A percentile compares a stretch with the other conserved stretches of the same genome.
phyloP scores from a whole-genome alignment of 2,113 vertebrate species.

The Onychostoma macrolepis region DNA sequence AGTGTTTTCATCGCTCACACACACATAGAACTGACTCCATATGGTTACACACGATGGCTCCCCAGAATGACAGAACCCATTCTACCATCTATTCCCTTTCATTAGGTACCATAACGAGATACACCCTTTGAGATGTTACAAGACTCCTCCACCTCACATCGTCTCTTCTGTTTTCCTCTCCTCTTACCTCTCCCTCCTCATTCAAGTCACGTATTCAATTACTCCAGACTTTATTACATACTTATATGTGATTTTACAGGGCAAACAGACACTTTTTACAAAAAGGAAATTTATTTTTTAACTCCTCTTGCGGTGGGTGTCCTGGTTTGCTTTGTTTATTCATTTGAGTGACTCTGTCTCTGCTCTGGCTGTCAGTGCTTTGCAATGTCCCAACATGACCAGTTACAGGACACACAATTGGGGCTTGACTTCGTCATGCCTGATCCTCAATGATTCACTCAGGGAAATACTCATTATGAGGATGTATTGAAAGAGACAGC shows the following conservation, averaged over 20 bases:
- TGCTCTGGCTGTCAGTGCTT: slow-evolving; percentile 6
- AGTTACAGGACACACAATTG: slow-evolving; percentile 1
- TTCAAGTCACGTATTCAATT: slow-evolving; percentile 72
- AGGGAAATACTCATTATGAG: not conserved
- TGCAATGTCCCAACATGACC: not conserved
- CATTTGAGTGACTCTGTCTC: slow-evolving; percentile 18
- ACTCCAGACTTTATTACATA: slow-evolving; percentile 68
- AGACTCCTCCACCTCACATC: not conserved
- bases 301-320: slow-evolving; percentile 49
- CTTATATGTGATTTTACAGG: slow-evolving; percentile 65
- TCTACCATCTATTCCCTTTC: not conserved
- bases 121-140: slow-evolving; percentile 20
- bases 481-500: slow-evolving; percentile 26
- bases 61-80: slow-evolving; percentile 60
- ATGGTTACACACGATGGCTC: not conserved
- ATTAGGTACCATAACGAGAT: slow-evolving; percentile 32
- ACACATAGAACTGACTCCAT: not conserved
- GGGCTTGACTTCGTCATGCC: slow-evolving; percentile 14
- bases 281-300: slow-evolving; percentile 55
- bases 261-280: slow-evolving; percentile 59
- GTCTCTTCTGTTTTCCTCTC: slow-evolving; percentile 7
- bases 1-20: slow-evolving; percentile 1
- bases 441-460: not conserved
- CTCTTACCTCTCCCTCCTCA: slow-evolving; percentile 38
- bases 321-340: slow-evolving; percentile 52